Base-by-base conservation (phyloP, 2,797 vertebrate species). In the Brachyalestes nurse region DNA sequence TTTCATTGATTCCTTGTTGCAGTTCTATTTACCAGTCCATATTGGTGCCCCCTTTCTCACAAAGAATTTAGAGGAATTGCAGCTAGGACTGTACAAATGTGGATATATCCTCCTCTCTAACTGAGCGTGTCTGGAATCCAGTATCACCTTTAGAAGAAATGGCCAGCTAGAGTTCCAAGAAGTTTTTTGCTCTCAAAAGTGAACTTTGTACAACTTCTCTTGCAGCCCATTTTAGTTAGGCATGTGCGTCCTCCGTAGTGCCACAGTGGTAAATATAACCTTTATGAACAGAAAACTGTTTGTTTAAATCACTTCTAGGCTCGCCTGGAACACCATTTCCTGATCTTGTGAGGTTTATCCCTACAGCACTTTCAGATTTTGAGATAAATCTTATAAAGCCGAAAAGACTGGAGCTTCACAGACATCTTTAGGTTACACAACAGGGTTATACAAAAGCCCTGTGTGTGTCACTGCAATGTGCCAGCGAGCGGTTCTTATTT, bases 331-430 rank as follows among this genome's bases (percentile, higher is more conserved):
- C 34, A 38, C 74, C 34, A 40, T 77, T 77, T 77, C 40, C 58
- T 58, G 49, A 57, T 72, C 67, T 82, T 77, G 74, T 72, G 74
- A 77, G 75, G 58, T 47, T 77, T 45, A 57, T 72, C 61, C 70
- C 67, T 57, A 8, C 34, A 65, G 80, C 74, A 72, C 23, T 45
- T 66, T 81, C 21, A 57, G 49, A 77, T 65, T 82, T 61, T 62
- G 38, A 58, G 73, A 81, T 76, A 71, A 60, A 28, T 60, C 69
- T 81, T 38, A 47, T 10, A 58, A 45, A 75, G 55, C 5, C 21
- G n/a, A 51, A 57, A 23, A n/a, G 47, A 16, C 45, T 25, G n/a
- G 5, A 25, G 66, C 21, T 72, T 42, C 49, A 53, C 62, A 16
- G 23, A 9, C 0, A 5, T 55, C 58, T 73, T 57, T 6, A 42